Percentiles rank a stretch among this genome's conserved stretches.
Evolutionary conservation across 2,888 invertebrate genomes (phyloP).

Genomic region (Dermolepida albohirtum): DNA sequence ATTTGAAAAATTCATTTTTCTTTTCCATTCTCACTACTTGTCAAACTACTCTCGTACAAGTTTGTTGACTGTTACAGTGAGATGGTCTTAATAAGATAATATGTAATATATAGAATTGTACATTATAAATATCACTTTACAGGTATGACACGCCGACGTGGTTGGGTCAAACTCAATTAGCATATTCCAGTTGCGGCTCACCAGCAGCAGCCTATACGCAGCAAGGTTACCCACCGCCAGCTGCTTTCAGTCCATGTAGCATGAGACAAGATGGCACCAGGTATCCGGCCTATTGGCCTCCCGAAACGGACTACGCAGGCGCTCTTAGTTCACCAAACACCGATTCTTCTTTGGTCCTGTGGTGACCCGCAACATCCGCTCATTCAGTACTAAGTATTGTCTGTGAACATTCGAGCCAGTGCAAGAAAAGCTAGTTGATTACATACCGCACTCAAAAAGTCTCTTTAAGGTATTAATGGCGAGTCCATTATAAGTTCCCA

Average conservation of each 20-base stretch:
- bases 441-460: too few relatives aligned
- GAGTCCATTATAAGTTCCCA: too few relatives aligned
- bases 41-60: too few relatives aligned
- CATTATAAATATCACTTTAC: too few relatives aligned
- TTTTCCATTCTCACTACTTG: too few relatives aligned
- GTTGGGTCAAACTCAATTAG: conserved; percentile 55
- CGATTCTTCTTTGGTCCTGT: conserved; percentile 62
- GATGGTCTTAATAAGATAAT: too few relatives aligned
- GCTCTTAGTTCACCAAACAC: conserved; percentile 60
- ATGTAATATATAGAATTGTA: too few relatives aligned
- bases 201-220: conserved; percentile 56
- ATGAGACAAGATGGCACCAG: conserved; percentile 66
- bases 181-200: conserved; percentile 53
- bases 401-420: conserved; percentile 2
- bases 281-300: conserved; percentile 63
- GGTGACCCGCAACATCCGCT: conserved; percentile 54
- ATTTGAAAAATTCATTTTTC: too few relatives aligned
- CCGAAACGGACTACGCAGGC: conserved; percentile 62
- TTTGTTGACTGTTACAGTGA: too few relatives aligned
- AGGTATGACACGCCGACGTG: conserved; percentile 59
- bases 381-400: conserved; percentile 22
- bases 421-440: too few relatives aligned
- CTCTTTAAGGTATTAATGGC: too few relatives aligned
- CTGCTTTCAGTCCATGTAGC: conserved; percentile 68
- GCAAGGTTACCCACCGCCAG: conserved; percentile 61